Base-by-base conservation (phyloP, 1,140 invertebrate genomes). In the Octopus bimaculoides region DNA sequence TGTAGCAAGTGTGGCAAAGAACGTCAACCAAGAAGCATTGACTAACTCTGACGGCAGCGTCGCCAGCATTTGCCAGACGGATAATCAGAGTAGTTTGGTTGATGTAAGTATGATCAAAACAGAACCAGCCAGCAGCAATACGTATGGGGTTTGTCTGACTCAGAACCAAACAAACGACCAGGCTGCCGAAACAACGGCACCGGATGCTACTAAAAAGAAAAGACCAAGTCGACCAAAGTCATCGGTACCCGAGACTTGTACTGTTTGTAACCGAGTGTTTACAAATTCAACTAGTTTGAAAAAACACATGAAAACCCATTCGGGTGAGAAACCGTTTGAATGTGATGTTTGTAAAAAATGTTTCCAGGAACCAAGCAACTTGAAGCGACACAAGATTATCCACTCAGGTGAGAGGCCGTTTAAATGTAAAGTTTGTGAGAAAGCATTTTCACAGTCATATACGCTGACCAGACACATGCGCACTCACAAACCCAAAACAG, bases 361-460 rank as follows among this genome's bases (percentile, higher is more conserved):
- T 71, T 71, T 71, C 14, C 66, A 71, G 66, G 66, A 71, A 71
- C 66, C 66, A 71, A 71, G 66, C 66, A 71, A 71, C 14, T 20
- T 71, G 66, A 71, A 71, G 14, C 7, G 66, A 20, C 66, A 71
- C 26, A 71, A 71, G 14, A 71, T 71, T 3, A 71, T 71, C 26
- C 96, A 97, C 89, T 96, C 66, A n/a, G 66, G 95, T 0, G 94
- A 96, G 86, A 96, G 96, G 85, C 95, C 96, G 55, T 97, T 97
- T 90, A 96, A 96, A 85, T 82, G 82, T 77, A 73, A 75, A 7
- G 77, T 81, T 5, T 82, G 82, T 81, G 80, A 66, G 66, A 56
- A 71, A n/a, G 77, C 54, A 52, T 79, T 81, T 54, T 61, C 78
- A 55, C 79, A 78, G 77, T 79, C 71, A 73, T 79, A 75, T 80